Evolutionary conservation across 2,113 vertebrate species (phyloP).

Genomic region (Synchiropus splendidus): DNA sequence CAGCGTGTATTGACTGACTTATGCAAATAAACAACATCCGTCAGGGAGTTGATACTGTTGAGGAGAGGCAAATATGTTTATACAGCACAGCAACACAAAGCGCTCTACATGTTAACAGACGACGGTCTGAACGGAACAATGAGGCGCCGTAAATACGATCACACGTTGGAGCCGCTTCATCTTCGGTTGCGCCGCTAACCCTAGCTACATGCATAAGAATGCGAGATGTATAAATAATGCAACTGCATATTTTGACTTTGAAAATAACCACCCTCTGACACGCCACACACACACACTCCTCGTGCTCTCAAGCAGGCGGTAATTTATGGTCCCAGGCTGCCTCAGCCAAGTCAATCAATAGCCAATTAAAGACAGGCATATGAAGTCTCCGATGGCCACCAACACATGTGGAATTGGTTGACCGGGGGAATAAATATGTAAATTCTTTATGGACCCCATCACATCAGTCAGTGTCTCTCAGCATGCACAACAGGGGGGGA

Average conservation of each 20-base stretch:
- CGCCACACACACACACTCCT: conserved; percentile 10
- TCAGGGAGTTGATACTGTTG: conserved; percentile 13
- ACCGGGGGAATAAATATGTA: conserved; percentile 53
- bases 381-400: conserved; percentile 24
- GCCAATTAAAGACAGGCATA: conserved; percentile 54
- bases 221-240: conserved; percentile 47
- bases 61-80: too few relatives aligned
- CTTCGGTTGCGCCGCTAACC: conserved; percentile 37
- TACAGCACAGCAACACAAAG: too few relatives aligned
- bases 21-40: conserved; percentile 42
- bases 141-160: too few relatives aligned
- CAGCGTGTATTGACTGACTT: conserved; percentile 27
- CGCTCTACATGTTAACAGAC: too few relatives aligned
- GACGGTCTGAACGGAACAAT: too few relatives aligned
- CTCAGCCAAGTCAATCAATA: conserved; percentile 60
- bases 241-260: conserved; percentile 19
- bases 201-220: conserved; percentile 35
- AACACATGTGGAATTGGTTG: conserved; percentile 20
- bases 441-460: conserved; percentile 26
- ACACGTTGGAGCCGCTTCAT: conserved; percentile 19
- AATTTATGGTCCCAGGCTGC: conserved; percentile 49
- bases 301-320: conserved; percentile 26
- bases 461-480: conserved; percentile 13
- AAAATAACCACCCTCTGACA: conserved; percentile 8
- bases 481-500: conserved; percentile 16